Percentiles rank a stretch among this genome's conserved stretches.
These are phyloP conservation scores for Poeciliopsis turrubarensis DNA, from an alignment of 2,113 vertebrate species.

Conservation along the genomic window DNA sequence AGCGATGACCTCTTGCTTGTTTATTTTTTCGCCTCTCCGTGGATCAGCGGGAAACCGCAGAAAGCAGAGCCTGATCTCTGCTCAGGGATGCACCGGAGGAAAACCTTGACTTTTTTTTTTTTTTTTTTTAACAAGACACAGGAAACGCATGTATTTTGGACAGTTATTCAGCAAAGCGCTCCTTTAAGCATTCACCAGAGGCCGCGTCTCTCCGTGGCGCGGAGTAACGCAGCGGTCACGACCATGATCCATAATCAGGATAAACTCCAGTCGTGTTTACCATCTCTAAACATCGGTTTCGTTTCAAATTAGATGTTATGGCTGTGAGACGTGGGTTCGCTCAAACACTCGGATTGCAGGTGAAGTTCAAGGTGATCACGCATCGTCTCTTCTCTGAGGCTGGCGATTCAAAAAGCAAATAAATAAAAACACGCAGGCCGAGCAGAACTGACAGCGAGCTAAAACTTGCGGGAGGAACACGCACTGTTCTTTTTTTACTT, in stretches of 20 bases:
- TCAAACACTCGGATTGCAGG: slow-evolving; percentile 28
- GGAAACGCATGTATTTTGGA: background rate
- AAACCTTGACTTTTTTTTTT: no score
- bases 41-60: background rate
- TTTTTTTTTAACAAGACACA: background rate
- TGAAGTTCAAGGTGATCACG: slow-evolving; percentile 47
- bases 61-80: background rate
- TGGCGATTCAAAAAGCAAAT: background rate
- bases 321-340: slow-evolving; percentile 2
- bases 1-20: slow-evolving; percentile 19
- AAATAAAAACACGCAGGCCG: background rate
- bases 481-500: background rate
- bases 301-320: slow-evolving; percentile 14
- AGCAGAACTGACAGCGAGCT: no score
- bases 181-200: slow-evolving; percentile 10
- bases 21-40: slow-evolving; percentile 8
- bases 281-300: slow-evolving; percentile 14
- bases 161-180: background rate
- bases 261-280: background rate
- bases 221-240: background rate
- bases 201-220: background rate
- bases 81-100: background rate
- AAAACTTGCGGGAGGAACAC: background rate
- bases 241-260: slow-evolving; percentile 22
- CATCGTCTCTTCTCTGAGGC: background rate